These are phyloP conservation scores for Anarsia innoxiella DNA, from an alignment of 2,888 invertebrate species.

Conservation along the genomic window DNA sequence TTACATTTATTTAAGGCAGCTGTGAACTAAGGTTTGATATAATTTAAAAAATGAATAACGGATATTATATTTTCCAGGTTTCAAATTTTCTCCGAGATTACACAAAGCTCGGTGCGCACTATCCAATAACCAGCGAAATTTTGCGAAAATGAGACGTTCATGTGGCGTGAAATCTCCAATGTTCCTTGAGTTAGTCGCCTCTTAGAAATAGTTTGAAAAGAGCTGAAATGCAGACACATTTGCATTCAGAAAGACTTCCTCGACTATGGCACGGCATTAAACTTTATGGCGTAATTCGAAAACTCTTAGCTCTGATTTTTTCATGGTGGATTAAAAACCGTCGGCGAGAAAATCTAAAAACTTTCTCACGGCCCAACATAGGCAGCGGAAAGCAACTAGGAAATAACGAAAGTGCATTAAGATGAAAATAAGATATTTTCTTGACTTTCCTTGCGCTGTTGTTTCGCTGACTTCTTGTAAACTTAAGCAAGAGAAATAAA, in stretches of 20 bases:
- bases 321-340: conserved; percentile 9
- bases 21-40: no score
- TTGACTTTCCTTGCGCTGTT: background rate
- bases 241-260: conserved; percentile 56
- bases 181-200: conserved; percentile 46
- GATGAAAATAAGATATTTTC: conserved; percentile 4
- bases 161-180: conserved; percentile 45
- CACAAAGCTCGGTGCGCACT: conserved; percentile 28
- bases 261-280: conserved; percentile 40
- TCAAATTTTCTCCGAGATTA: conserved; percentile 22
- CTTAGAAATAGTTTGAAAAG: conserved; percentile 60
- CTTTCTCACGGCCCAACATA: conserved; percentile 1
- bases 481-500: no score
- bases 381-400: no score
- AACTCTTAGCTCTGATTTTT: conserved; percentile 19
- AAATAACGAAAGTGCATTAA: conserved; percentile 5
- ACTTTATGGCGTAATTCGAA: conserved; percentile 39
- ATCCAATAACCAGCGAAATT: conserved; percentile 38
- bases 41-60: no score
- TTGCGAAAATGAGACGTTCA: conserved; percentile 40
- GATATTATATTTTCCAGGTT: conserved; percentile 20
- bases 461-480: no score
- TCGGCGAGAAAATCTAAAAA: conserved; percentile 1
- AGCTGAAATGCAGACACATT: conserved; percentile 60
- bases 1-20: no score